Evolutionary conservation across 2,797 vertebrate genomes (phyloP), one percentile per base, ranked within the genome.

Genomic region (Brotula barbata): DNA sequence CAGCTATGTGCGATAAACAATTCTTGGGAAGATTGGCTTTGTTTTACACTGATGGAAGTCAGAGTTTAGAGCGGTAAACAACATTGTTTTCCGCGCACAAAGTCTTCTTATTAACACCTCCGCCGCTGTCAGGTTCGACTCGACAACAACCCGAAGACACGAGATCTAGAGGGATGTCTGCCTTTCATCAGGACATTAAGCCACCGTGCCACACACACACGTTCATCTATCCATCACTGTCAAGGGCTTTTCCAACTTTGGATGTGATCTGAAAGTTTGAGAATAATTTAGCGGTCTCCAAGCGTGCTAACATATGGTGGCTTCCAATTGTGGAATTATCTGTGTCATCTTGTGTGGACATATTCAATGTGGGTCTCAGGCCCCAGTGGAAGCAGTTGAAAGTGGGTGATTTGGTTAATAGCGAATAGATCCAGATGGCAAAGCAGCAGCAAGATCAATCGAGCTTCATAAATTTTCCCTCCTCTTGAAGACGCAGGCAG

Each of bases 301-400:
- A 89, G 84, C 89, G 70, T 82, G 88, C 82, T 83, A 90, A 91
- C 94, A 95, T 94, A 94, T 92, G 93, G 93, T 88, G 69, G 87
- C 86, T 89, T 91, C 85, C 58, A 84, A 86, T 82, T 88, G 87
- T 90, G 92, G 92, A 94, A 94, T 94, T 93, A 93, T 94, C 90
- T 88, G 88, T 92, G 82, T 87, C 87, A 87, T 93, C 87, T 88
- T 89, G 89, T 81, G 87, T 94, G 91, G 92, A 92, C 89, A 85
- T 87, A 83, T 94, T 93, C 92, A 92, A 94, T 92, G 92, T 91
- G 87, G 87, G 87, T 92, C 88, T 92, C 79, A 79, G 83, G 85
- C 85, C 90, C 86, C 92, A 83, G 85, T 86, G 90, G 92, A 90
- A 81, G 73, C 78, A 73, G 82, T 81, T 86, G 80, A 89, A 91